Conservation (phyloP, 2,888 invertebrate species). For the Nomada flava region DNA sequence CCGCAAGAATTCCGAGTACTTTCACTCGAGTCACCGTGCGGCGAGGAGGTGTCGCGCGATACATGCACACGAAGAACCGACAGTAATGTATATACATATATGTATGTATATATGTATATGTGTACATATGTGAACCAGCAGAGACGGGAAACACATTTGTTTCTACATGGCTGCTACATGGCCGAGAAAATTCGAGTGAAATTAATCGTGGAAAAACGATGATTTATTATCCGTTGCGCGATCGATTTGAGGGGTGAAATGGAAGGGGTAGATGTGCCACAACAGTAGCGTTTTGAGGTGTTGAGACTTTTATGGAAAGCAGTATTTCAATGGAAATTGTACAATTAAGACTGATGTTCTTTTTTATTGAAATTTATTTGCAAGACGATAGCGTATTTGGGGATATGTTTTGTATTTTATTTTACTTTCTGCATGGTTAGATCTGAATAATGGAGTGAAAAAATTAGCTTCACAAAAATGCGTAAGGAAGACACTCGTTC, state of each 20-base stretch:
- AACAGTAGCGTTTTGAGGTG: too few relatives aligned
- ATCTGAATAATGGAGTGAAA: too few relatives aligned
- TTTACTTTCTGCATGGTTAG: too few relatives aligned
- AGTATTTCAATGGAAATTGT: too few relatives aligned
- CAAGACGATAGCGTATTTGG: too few relatives aligned
- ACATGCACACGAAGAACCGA: not conserved
- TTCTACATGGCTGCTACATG: conserved; percentile 8
- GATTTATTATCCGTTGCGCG: conserved; percentile 25
- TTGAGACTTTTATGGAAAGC: too few relatives aligned
- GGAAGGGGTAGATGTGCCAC: not conserved
- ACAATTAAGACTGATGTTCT: too few relatives aligned
- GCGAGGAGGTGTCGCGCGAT: conserved; percentile 65
- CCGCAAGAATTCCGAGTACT: conserved; percentile 80
- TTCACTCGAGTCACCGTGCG: conserved; percentile 76
- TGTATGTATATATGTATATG: not conserved
- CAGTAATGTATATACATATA: not conserved
- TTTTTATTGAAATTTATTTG: too few relatives aligned
- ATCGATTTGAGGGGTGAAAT: conserved; percentile 25
- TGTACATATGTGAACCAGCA: not conserved
- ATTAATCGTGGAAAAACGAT: conserved; percentile 41
- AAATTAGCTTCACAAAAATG: too few relatives aligned
- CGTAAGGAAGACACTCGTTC: too few relatives aligned
- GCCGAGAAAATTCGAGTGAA: conserved; percentile 33
- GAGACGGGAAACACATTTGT: conserved; percentile 37
- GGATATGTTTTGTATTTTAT: too few relatives aligned